phyloP scores from a whole-genome alignment of 2,113 vertebrate genomes.

The Amphilophus citrinellus region DNA sequence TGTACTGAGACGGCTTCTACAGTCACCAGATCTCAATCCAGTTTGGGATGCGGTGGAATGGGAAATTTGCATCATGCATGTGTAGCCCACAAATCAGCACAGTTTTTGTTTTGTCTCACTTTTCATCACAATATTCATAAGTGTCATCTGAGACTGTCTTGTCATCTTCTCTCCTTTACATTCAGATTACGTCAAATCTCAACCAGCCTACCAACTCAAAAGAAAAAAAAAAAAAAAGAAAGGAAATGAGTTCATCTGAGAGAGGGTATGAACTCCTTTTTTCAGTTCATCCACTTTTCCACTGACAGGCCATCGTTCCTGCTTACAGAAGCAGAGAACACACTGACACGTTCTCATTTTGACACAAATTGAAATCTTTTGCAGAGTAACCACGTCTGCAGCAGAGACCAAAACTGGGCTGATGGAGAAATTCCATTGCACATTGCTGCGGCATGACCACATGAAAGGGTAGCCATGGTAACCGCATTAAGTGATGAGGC shows the following conservation, averaged over 20 bases:
- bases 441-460: slow-evolving; percentile 20
- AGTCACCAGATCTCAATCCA: background rate
- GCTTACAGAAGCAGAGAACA: background rate
- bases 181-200: background rate
- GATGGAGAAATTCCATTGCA: slow-evolving; percentile 18
- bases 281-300: background rate
- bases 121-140: background rate
- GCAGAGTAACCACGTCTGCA: background rate
- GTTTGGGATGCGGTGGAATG: background rate
- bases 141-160: background rate
- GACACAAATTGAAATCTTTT: background rate
- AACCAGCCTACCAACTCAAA: background rate
- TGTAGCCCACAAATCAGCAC: background rate
- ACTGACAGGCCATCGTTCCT: background rate
- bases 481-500: slow-evolving; percentile 15
- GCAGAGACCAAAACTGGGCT: background rate
- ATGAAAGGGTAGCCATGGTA: slow-evolving; percentile 58
- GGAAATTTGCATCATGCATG: background rate
- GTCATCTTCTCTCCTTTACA: background rate
- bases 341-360: background rate
- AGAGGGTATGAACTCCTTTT: background rate
- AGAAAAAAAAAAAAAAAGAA: background rate
- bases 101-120: background rate
- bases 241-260: background rate
- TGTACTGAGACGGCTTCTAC: too few species aligned